Base-by-base conservation (phyloP, 1,140 invertebrate genomes). In the Propsilocerus akamusi region DNA sequence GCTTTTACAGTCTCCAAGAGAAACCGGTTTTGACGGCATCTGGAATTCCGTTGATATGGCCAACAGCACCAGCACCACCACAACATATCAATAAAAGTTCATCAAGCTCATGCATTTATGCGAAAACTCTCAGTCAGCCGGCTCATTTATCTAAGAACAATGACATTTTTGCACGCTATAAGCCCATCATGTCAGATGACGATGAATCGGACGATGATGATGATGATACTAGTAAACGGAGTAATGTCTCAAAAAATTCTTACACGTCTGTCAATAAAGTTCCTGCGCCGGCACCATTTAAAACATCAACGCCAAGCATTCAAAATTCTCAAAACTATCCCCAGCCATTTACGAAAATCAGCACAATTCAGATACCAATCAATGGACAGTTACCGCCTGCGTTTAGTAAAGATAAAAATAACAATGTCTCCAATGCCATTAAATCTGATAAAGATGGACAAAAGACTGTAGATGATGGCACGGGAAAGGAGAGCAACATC, bases 261-360 rank as follows among this genome's bases (percentile, higher is more conserved):
- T n/a, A n/a, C n/a, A n/a, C 34, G 17, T 41, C 2, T 41, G 34
- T 41, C 22, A 41, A 41, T 17, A 41, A 41, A 20, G 34, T 41
- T 7, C 34, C 34, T 20, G 34, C 34, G 22, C 34, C 34, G 34
- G 14, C 34, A 6, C 34, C 34, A 17, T 41, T 41, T 20, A 41
- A 41, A 20, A 17, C 17, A 5, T 41, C 34, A 5, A 41, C 22
- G 17, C 34, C 34, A 5, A 41, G n/a, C 34, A 37, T n/a, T 17
- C 5, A 41, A 14, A 41, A 41, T 5, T 8, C 14, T 41, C 2
- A 8, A 30, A 30, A 30, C 22, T 20, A 49, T 34, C 37, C 23
- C n/a, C n/a, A 22, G 5, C 48, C 48, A 25, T 49, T 49, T 49
- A 49, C 48, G 3, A 32, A 49, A 49, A 49, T 49, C 20, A 32